phyloP scores from a whole-genome alignment of 2,888 invertebrate genomes.

The Chymomyza fuscimana region DNA sequence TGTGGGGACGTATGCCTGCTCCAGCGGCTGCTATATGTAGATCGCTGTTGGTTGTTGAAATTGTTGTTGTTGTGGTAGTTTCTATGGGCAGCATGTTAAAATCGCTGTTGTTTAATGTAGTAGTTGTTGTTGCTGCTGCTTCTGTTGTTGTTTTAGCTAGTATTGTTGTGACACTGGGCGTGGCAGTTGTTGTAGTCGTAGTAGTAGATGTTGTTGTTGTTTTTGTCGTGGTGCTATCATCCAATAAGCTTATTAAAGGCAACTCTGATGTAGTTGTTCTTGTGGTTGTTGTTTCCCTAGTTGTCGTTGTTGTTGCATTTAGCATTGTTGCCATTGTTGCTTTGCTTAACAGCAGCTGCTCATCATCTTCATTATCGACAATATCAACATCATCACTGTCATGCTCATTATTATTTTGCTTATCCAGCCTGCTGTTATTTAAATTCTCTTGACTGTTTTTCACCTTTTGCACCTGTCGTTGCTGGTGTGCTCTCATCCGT shows the following conservation, averaged over 20 bases:
- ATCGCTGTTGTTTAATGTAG: slow-evolving; percentile 41
- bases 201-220: slow-evolving; percentile 19
- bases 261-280: slow-evolving; percentile 46
- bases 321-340: slow-evolving; percentile 48
- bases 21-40: slow-evolving; percentile 39
- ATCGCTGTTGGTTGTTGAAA: slow-evolving; percentile 12
- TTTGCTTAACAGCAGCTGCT: slow-evolving; percentile 36
- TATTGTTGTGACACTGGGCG: slow-evolving; percentile 23
- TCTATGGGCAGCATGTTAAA: slow-evolving; percentile 45
- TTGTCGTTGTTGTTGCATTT: slow-evolving; percentile 45
- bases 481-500: slow-evolving; percentile 34
- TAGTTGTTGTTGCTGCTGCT: slow-evolving; percentile 38
- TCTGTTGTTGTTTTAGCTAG: slow-evolving; percentile 16
- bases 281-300: slow-evolving; percentile 38
- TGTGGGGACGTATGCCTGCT: slow-evolving; percentile 24
- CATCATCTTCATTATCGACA: slow-evolving; percentile 36
- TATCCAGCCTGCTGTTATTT: not conserved
- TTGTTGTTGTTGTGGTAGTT: slow-evolving; percentile 26
- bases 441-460: slow-evolving; percentile 11
- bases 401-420: slow-evolving; percentile 28
- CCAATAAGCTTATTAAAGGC: slow-evolving; percentile 59
- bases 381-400: slow-evolving; percentile 38
- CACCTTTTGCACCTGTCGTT: slow-evolving; percentile 20
- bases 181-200: slow-evolving; percentile 51
- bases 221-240: slow-evolving; percentile 52